Evolutionary conservation across 2,797 vertebrate species (phyloP), one percentile per base, ranked within the genome.

Genomic region (Gobio occitaniae): DNA sequence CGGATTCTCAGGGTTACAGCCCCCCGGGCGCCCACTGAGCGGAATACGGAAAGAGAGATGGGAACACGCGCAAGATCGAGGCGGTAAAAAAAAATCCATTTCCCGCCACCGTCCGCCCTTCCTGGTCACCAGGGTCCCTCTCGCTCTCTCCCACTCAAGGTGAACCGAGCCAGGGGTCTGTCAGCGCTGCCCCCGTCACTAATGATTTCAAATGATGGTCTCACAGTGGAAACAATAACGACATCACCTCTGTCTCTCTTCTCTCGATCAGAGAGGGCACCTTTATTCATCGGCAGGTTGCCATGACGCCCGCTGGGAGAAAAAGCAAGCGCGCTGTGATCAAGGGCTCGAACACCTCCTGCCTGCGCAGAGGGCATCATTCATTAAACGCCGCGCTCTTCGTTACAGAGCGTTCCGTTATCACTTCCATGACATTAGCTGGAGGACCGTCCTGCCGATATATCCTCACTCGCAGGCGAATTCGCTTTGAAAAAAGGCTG

Each of bases 1-100:
- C 93, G 90, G 93, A 94, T 94, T 95, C 92, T 93, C 94, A 94
- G 95, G 95, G 95, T 95, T 95, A 95, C 93, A 90, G 94, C 93
- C 94, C 86, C 93, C 94, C 92, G 92, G 94, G 93, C 92, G 92
- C 92, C 90, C 90, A 90, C 92, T 91, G 92, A 94, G 92, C 90
- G 82, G 93, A 95, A 93, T 94, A 93, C 90, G 88, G 41, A 94
- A 94, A 93, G 84, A 92, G 90, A 92, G 54, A 44, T 56, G 77
- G 71, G 61, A 83, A 66, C n/a, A 12, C 11, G 9, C n/a, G 59
- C 21, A 41, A 59, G 80, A 71, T 54, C 12, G 76, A 71, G 90
- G 93, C 92, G 92, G 83, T 91, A 90, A 93, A 76, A 32, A 76
- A 32, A 84, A 78, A 84, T 69, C 88, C 88, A 90, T 71, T 52